These are phyloP conservation scores for Hystrix cristata DNA, from an alignment of 2,113 vertebrate species.

Conservation along the genomic window DNA sequence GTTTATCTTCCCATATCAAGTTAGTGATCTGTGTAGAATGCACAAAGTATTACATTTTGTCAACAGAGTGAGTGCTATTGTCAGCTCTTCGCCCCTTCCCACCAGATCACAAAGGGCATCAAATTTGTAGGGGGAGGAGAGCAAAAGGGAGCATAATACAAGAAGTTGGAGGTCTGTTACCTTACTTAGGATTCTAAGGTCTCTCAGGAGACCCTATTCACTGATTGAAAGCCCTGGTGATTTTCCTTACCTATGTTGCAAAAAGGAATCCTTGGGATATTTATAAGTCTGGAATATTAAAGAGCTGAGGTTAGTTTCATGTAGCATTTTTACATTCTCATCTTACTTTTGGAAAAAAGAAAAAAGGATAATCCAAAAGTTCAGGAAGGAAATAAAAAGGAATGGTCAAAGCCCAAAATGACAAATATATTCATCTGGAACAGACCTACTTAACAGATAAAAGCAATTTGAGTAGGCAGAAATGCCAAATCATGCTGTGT, in stretches of 20 bases:
- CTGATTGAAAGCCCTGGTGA: neutral
- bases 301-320: neutral
- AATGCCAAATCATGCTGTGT: neutral
- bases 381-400: neutral
- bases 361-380: neutral
- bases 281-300: neutral
- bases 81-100: neutral
- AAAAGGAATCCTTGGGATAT: neutral
- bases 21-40: neutral
- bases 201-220: neutral
- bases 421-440: neutral
- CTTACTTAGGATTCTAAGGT: neutral
- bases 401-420: neutral
- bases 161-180: neutral
- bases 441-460: neutral
- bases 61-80: neutral
- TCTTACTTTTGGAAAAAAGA: neutral
- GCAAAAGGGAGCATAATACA: neutral
- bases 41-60: neutral
- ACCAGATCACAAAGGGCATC: neutral
- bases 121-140: neutral
- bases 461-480: neutral
- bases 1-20: neutral
- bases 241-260: neutral
- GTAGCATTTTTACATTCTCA: neutral